Evolutionary conservation across 2,797 vertebrate species (phyloP).

Genomic region (Pterois miles): DNA sequence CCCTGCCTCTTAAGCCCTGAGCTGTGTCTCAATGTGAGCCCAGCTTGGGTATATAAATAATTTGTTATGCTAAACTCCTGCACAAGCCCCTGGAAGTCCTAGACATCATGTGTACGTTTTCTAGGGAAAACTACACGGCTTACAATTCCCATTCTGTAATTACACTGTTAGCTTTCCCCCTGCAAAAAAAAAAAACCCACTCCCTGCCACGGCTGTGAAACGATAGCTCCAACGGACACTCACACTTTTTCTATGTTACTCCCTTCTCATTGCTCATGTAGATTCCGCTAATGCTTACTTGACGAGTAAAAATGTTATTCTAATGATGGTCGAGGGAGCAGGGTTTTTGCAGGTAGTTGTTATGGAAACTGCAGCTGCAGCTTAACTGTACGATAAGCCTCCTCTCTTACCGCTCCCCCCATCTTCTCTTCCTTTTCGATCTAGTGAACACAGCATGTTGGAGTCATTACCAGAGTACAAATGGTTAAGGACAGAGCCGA

Average conservation of each 20-base stretch:
- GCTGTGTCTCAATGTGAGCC: slow-evolving; percentile 30
- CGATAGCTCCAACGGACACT: slow-evolving; percentile 40
- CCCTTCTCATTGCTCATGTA: slow-evolving; percentile 75
- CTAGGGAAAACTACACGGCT: slow-evolving; percentile 20
- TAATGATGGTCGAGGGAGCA: slow-evolving; percentile 77
- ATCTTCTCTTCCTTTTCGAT: slow-evolving; percentile 66
- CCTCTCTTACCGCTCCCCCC: slow-evolving; percentile 36
- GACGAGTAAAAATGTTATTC: slow-evolving; percentile 80
- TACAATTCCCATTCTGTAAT: slow-evolving; percentile 40
- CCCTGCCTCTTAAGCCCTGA: slow-evolving; percentile 51
- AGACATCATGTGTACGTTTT: slow-evolving; percentile 23
- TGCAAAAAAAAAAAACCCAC: slow-evolving; percentile 6
- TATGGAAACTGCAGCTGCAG: slow-evolving; percentile 84
- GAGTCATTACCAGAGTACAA: slow-evolving; percentile 75
- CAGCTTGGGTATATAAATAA: slow-evolving; percentile 31
- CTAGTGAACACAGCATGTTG: slow-evolving; percentile 68
- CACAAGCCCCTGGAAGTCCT: slow-evolving; percentile 29
- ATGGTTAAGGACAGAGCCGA: slow-evolving; percentile 69
- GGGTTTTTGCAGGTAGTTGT: slow-evolving; percentile 81
- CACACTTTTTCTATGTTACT: slow-evolving; percentile 41
- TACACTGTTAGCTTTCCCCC: slow-evolving; percentile 22
- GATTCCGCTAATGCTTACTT: slow-evolving; percentile 78
- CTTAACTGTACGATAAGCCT: slow-evolving; percentile 75
- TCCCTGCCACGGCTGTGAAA: slow-evolving; percentile 36
- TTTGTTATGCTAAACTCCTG: slow-evolving; percentile 38